Base-by-base conservation (phyloP, 1,140 invertebrate genomes). In the Trichogramma pretiosum region DNA sequence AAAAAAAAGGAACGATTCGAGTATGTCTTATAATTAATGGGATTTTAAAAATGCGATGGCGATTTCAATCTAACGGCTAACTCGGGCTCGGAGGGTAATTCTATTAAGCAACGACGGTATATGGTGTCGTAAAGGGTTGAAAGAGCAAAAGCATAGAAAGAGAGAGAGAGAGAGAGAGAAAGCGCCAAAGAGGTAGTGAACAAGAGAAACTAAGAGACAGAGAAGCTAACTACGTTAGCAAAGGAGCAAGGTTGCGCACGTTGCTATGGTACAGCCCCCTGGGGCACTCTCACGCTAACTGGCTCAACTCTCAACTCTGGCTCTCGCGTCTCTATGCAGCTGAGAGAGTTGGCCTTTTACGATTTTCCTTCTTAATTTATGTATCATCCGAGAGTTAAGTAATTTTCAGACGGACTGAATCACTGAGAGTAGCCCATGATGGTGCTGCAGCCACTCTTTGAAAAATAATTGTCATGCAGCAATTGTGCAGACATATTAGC, bases 341-440 rank as follows among this genome's bases (percentile, higher is more conserved):
- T n/a, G n/a, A n/a, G n/a, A n/a, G n/a, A n/a, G n/a, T n/a, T n/a
- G n/a, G n/a, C 68, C 68, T 66, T 70, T 70, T 70, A 70, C 68
- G 67, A 71, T 69, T n/a, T n/a, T 70, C 58, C 56, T 58, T 61
- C 64, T 72, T 72, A 72, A 72, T 72, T 72, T 72, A 72, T 72
- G 70, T 70, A 71, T 72, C 70, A 72, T 72, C 66, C 67, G 70
- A 72, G 68, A 71, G 68, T 71, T 72, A 72, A 72, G 70, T 72
- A 72, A 72, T 72, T 72, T 71, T 67, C n/a, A n/a, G n/a, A n/a
- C n/a, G n/a, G n/a, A n/a, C n/a, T n/a, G n/a, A n/a, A n/a, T n/a
- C n/a, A n/a, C n/a, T n/a, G n/a, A n/a, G n/a, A n/a, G n/a, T n/a
- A n/a, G n/a, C n/a, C n/a, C n/a, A n/a, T n/a, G n/a, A n/a, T n/a